Evolutionary conservation across 2,888 invertebrate species (phyloP), one percentile per base, ranked within the genome.

Genomic region (Oscheius onirici): DNA sequence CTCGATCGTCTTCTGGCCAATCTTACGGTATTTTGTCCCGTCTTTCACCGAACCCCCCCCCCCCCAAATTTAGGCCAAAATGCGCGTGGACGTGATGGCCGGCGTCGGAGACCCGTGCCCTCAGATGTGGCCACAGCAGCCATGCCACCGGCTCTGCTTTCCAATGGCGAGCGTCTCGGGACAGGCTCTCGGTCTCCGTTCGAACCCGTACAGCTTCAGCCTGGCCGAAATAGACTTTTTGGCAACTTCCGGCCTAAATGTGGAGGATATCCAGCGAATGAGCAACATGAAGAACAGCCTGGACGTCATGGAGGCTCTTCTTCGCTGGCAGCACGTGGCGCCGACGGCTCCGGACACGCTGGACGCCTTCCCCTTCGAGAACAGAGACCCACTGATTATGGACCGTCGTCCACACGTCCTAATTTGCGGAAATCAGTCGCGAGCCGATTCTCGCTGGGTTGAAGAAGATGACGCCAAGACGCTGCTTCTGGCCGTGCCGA

Each of bases 321-420:
- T 97, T 26, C 89, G 91, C 69, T 97, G 97, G 95, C 92, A 93
- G 34, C 97, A 97, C 88, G 88, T 95, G 41, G 93, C 94, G 0
- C 97, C 97, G 0, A 95, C 96, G 2, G 93, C 93, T 43, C 97
- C 97, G 0, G 97, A 97, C 88, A 96, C 95, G 0, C 90, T 97
- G 49, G 88, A 91, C 90, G 82, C 78, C 81, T 79, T 73, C 26
- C 77, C 74, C 34, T 34, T 34, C 34, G 34, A 34, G 34, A 34
- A 34, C 17, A 34, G 58, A 6, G 58, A 58, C 40, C 40, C 58
- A 8, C 17, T 58, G n/a, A 43, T 43, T 3, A 17, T 58, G 43
- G 20, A n/a, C 6, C 26, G 58, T 8, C 6, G 41, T 17, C 58
- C 58, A 17, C 58, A 58, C 20, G 40, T 58, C 2, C 20, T 34